phyloP scores from a whole-genome alignment of 2,888 invertebrate species.

The Caenorhabditis sp. region DNA sequence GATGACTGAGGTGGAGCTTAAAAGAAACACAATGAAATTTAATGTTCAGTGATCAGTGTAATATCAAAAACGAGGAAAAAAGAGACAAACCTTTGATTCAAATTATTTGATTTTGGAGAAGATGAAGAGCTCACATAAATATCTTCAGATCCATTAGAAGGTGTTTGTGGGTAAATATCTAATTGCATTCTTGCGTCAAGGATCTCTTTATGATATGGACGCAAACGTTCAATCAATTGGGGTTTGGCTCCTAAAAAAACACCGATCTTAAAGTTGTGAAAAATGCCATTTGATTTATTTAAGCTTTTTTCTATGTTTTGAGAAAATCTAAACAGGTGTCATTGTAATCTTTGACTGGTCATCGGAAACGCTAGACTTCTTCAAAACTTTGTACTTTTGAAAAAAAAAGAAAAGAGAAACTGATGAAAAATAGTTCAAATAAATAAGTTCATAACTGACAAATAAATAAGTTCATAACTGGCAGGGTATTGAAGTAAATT shows the following conservation, averaged over 20 bases:
- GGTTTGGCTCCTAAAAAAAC: constrained; percentile 79
- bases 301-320: background rate
- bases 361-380: background rate
- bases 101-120: constrained; percentile 1
- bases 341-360: background rate
- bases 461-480: too few species aligned
- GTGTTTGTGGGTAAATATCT: background rate
- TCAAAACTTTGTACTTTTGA: background rate
- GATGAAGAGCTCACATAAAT: constrained; percentile 1
- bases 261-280: background rate
- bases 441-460: too few species aligned
- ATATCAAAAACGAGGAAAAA: background rate
- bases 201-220: constrained; percentile 75
- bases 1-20: background rate
- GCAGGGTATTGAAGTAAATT: too few species aligned
- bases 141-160: background rate
- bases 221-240: constrained; percentile 88
- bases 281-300: background rate
- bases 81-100: background rate
- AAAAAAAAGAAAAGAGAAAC: background rate
- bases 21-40: background rate
- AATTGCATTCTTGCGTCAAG: constrained; percentile 22
- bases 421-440: too few species aligned
- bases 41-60: constrained; percentile 2
- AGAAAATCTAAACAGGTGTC: background rate